Percentiles rank a stretch among this genome's conserved stretches.
phyloP scores from a whole-genome alignment of 2,888 invertebrate species.

The Temnothorax rugatulus region DNA sequence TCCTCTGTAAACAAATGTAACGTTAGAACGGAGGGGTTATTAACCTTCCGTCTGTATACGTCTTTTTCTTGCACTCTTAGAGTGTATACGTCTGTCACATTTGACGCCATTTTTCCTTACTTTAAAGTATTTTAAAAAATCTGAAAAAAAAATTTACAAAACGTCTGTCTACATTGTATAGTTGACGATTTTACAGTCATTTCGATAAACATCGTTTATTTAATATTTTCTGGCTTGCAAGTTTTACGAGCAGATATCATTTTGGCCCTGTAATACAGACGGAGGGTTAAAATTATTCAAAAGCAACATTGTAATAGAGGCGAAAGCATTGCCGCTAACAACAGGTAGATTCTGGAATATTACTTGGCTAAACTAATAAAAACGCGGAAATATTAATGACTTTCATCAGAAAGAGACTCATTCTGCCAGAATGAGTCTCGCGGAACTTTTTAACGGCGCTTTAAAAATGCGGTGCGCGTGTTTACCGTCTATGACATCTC shows the following conservation, averaged over 20 bases:
- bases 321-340: neutral
- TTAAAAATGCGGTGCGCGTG: slow-evolving; percentile 34
- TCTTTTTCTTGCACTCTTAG: too few relatives aligned
- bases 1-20: slow-evolving; percentile 17
- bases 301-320: neutral
- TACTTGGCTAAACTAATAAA: slow-evolving; percentile 49
- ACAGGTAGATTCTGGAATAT: slow-evolving; percentile 19
- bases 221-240: too few relatives aligned
- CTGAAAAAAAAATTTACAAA: too few relatives aligned
- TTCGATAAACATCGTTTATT: too few relatives aligned
- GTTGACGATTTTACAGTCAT: too few relatives aligned
- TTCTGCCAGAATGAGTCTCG: slow-evolving; percentile 18
- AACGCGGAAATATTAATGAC: slow-evolving; percentile 43
- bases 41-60: neutral
- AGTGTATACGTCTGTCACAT: too few relatives aligned
- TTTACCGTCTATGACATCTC: neutral
- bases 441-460: slow-evolving; percentile 38
- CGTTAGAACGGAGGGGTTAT: neutral
- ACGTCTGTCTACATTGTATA: too few relatives aligned
- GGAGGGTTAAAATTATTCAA: slow-evolving; percentile 3
- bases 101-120: too few relatives aligned
- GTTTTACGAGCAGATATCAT: too few relatives aligned
- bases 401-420: slow-evolving; percentile 29
- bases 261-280: too few relatives aligned
- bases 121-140: too few relatives aligned